These are phyloP conservation scores for Lycaon pictus DNA, from an alignment of 2,113 vertebrate species.

Conservation along the genomic window DNA sequence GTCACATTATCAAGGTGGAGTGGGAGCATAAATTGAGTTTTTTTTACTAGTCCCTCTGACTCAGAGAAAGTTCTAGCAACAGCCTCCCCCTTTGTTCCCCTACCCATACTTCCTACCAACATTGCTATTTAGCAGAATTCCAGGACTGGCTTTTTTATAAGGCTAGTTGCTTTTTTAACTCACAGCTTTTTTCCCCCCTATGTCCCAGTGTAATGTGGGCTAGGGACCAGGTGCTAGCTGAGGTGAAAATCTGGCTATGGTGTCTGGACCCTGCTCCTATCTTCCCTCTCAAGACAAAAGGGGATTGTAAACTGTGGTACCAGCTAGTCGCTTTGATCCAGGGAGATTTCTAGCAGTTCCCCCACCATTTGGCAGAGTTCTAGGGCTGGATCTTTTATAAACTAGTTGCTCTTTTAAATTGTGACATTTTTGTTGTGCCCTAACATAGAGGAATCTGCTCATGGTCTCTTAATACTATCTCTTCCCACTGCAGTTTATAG, in stretches of 20 bases:
- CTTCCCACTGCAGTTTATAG: background rate
- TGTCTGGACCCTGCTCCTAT: background rate
- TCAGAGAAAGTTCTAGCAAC: background rate
- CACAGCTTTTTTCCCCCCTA: background rate
- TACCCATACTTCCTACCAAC: background rate
- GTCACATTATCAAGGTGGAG: background rate
- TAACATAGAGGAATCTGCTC: background rate
- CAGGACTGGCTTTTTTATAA: background rate
- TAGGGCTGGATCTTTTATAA: background rate
- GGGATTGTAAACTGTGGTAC: background rate
- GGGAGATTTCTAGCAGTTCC: background rate
- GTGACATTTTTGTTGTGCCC: background rate
- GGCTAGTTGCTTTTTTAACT: background rate
- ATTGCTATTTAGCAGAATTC: background rate
- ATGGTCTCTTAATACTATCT: background rate
- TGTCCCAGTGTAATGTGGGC: background rate
- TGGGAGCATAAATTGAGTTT: background rate
- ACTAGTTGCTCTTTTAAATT: background rate
- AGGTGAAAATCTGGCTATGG: background rate
- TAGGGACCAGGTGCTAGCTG: background rate
- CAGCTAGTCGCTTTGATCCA: background rate
- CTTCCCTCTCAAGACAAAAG: background rate
- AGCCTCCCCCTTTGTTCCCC: too few relatives aligned
- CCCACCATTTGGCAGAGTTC: background rate
- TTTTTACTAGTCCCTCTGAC: background rate